Evolutionary conservation across 2,797 vertebrate species (phyloP), one percentile per base, ranked within the genome.

Genomic region (Spinibarbus caldwelli): DNA sequence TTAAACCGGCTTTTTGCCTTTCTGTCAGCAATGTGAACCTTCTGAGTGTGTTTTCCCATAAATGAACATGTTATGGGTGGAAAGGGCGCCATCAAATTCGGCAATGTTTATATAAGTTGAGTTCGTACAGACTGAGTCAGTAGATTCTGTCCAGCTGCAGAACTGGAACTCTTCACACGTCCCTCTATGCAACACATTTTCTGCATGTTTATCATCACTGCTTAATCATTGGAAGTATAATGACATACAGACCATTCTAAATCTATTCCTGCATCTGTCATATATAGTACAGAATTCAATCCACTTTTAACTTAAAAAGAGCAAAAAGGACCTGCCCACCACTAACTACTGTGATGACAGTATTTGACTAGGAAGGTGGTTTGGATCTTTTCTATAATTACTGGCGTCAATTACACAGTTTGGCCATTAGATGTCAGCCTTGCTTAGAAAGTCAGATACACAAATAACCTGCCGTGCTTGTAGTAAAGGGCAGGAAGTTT

Each of bases 371-470:
- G 5, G 3, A n/a, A 71, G 34, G 43, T 79, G 80, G 31, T 54
- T 83, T 57, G 36, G 73, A 54, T 15, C 36, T 67, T 64, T 73
- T 43, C 41, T 67, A 11, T 15, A 21, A 41, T 26, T 71, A 34
- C 17, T 36, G 52, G 67, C 14, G 0, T 26, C 19, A 81, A 9
- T 62, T 49, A 31, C 77, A 80, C n/a, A n/a, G 45, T 82, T 29
- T 86, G 23, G 52, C 90, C 91, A 90, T 78, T 81, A 90, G 91
- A 88, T 88, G 91, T 87, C 89, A 89, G 89, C 57, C 71, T 88
- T 89, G 85, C 47, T 76, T 66, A 84, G 41, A 76, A 66, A 88
- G 75, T 75, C 49, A 23, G 26, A 85, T 67, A 15, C 54, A 43
- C 21, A 4, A n/a, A 34, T 38, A 52, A 31, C 3, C 1, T 43